These are phyloP conservation scores for Azorinus chamasolen DNA, from an alignment of 2,888 invertebrate genomes.

Conservation along the genomic window DNA sequence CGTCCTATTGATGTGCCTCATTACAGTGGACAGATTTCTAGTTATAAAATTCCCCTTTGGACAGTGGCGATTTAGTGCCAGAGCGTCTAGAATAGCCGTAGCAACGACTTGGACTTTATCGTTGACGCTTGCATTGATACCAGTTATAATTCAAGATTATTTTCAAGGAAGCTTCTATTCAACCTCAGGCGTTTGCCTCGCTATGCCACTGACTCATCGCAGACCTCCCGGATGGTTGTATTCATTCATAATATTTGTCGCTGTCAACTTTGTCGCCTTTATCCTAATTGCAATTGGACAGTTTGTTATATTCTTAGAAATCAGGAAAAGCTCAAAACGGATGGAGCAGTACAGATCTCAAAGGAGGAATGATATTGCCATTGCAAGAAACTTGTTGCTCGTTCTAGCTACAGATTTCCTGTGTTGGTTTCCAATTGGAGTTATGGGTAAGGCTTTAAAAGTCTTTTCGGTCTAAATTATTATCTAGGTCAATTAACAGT, in stretches of 20 bases:
- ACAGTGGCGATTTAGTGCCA: slow-evolving; percentile 60
- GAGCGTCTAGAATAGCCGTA: slow-evolving; percentile 57
- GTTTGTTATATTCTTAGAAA: slow-evolving; percentile 7
- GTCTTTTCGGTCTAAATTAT: no score
- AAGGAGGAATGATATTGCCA: slow-evolving; percentile 27
- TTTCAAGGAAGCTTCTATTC: slow-evolving; percentile 81
- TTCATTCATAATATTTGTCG: slow-evolving; percentile 80
- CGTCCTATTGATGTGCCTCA: slow-evolving; percentile 88
- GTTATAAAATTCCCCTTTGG: slow-evolving; percentile 89
- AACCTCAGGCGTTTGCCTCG: slow-evolving; percentile 82
- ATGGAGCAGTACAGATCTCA: neutral
- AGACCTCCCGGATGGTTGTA: slow-evolving; percentile 84
- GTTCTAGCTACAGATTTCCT: slow-evolving; percentile 35
- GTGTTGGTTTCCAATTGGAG: slow-evolving; percentile 80
- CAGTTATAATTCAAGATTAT: slow-evolving; percentile 77
- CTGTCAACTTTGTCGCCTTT: slow-evolving; percentile 69
- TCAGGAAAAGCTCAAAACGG: neutral
- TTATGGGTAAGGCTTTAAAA: slow-evolving; percentile 48
- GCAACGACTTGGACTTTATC: slow-evolving; percentile 77
- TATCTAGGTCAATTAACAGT: no score
- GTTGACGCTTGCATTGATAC: slow-evolving; percentile 75
- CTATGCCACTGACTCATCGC: slow-evolving; percentile 82
- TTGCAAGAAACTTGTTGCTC: slow-evolving; percentile 31
- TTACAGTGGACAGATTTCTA: slow-evolving; percentile 90
- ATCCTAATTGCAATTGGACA: slow-evolving; percentile 24